Conservation (phyloP, 2,888 invertebrate genomes). For the Didymodactylos carnosus region DNA sequence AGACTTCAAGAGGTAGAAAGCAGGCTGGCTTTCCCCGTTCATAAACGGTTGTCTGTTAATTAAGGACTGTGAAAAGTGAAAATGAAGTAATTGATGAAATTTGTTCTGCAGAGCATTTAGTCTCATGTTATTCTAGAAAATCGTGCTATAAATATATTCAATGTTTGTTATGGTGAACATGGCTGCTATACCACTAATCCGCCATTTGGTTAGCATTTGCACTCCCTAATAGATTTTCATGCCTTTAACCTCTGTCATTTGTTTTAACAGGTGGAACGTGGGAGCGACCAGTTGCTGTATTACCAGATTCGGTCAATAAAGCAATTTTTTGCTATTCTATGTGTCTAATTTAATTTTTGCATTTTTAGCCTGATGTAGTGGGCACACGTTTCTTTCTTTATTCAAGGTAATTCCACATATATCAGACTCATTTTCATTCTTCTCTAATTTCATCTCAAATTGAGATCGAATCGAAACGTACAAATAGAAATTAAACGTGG, state of each 20-base stretch:
- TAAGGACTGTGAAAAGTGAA: no score
- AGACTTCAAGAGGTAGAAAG: no score
- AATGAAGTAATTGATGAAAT: no score
- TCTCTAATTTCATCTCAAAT: neutral
- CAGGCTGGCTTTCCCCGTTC: no score
- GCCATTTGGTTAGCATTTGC: neutral
- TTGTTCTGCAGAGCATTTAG: no score
- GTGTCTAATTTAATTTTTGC: neutral
- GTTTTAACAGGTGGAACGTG: neutral
- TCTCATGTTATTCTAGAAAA: no score
- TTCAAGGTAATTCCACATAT: neutral
- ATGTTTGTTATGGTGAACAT: slow-evolving; percentile 5
- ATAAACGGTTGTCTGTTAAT: no score
- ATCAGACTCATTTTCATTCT: neutral
- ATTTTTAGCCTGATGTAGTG: neutral
- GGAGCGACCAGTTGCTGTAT: slow-evolving; percentile 4
- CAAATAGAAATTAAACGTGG: neutral
- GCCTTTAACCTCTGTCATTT: neutral
- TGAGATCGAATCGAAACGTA: neutral
- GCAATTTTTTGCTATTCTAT: neutral
- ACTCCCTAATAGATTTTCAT: neutral
- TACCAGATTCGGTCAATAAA: slow-evolving; percentile 3
- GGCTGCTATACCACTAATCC: slow-evolving; percentile 7
- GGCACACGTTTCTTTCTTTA: neutral
- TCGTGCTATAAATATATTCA: no score